phyloP scores from a whole-genome alignment of 2,888 invertebrate genomes.

The Amphipyra tragopoginis region DNA sequence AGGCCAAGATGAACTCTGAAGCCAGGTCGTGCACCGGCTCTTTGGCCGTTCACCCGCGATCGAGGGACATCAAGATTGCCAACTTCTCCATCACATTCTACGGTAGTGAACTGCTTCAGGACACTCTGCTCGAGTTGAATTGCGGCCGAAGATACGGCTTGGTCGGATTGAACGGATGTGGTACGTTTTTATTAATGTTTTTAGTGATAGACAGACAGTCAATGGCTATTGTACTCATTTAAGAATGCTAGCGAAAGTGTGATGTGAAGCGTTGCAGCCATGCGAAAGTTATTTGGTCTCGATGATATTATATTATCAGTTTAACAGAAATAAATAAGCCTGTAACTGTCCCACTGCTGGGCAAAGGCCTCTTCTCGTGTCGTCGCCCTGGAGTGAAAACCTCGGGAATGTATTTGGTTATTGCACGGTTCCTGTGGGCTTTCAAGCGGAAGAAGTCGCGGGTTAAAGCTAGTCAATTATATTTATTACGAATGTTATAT shows the following conservation, averaged over 20 bases:
- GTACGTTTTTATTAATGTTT: conserved; percentile 84
- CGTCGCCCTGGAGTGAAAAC: too few relatives aligned
- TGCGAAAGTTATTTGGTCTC: conserved; percentile 24
- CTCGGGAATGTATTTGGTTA: too few relatives aligned
- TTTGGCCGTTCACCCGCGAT: conserved; percentile 97
- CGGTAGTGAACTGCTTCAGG: conserved; percentile 98
- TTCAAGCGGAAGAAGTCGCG: too few relatives aligned
- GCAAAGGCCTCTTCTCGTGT: too few relatives aligned
- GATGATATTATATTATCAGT: too few relatives aligned
- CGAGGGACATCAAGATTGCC: conserved; percentile 98
- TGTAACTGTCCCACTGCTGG: too few relatives aligned
- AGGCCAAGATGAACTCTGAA: conserved; percentile 97
- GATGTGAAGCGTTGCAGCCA: conserved; percentile 13
- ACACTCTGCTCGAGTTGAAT: conserved; percentile 98
- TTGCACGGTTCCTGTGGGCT: too few relatives aligned
- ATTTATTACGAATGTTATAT: too few relatives aligned
- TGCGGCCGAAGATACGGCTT: conserved; percentile 99
- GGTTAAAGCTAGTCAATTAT: too few relatives aligned
- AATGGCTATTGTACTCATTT: not conserved
- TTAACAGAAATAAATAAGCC: too few relatives aligned
- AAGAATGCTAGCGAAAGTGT: conserved; percentile 12
- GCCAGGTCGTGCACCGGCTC: conserved; percentile 98
- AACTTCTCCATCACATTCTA: conserved; percentile 99
- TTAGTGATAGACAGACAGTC: not conserved
- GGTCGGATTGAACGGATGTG: conserved; percentile 99